Evolutionary conservation across 2,113 vertebrate species (phyloP).

Genomic region (Proteles cristata): DNA sequence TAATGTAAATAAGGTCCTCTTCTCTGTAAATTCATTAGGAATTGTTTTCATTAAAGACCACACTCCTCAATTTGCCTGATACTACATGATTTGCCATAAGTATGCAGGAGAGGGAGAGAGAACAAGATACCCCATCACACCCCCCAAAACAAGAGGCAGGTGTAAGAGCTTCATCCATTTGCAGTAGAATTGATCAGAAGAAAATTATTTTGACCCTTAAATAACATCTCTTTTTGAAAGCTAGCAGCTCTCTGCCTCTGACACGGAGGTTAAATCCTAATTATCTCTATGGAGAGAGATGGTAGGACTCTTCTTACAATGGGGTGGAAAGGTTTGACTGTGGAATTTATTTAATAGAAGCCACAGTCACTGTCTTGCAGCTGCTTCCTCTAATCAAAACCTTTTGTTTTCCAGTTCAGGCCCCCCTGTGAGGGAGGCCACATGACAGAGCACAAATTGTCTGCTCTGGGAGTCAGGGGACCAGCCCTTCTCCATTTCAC

Average conservation of each 20-base stretch:
- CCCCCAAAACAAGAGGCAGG: background rate
- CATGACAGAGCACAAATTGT: too few species aligned
- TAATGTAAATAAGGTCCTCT: background rate
- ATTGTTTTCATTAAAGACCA: constrained; percentile 8
- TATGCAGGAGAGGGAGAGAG: background rate
- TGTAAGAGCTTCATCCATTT: background rate
- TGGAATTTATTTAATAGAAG: constrained; percentile 48
- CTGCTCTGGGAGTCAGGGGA: background rate
- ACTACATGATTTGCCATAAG: background rate
- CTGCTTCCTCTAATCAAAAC: constrained; percentile 17
- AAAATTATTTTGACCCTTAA: constrained; percentile 69
- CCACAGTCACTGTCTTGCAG: background rate
- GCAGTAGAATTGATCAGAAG: constrained; percentile 61
- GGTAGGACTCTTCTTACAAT: background rate
- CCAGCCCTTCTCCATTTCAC: background rate
- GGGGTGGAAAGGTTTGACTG: constrained; percentile 33
- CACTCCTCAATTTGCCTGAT: background rate
- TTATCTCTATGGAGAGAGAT: constrained; percentile 70
- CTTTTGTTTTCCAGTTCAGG: constrained; percentile 24
- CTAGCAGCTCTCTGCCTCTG: constrained; percentile 45
- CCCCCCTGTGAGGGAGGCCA: background rate
- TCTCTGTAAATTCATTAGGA: background rate
- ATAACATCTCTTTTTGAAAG: constrained; percentile 53
- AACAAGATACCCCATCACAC: background rate
- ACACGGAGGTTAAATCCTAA: constrained; percentile 68